Evolutionary conservation across 2,113 vertebrate species (phyloP), one percentile per base, ranked within the genome.

Genomic region (Marmota monax): DNA sequence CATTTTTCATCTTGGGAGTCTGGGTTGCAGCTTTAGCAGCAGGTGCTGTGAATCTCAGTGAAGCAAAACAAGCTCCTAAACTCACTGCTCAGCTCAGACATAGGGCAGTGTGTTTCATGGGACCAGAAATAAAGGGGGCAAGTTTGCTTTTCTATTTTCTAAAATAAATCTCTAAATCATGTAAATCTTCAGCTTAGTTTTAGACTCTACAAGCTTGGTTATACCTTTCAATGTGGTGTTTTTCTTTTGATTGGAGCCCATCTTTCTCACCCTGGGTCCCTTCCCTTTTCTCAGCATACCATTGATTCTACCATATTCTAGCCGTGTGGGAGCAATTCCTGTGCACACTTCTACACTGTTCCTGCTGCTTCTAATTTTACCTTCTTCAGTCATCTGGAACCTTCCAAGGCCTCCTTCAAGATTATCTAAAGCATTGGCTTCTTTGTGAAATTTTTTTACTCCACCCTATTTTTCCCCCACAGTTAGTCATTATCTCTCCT

Each of bases 1-100:
- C 76, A 95, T 97, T 97, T 95, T 94, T 97, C 92, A 93, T 93
- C 65, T 72, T 88, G 51, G 2, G 0, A 67, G 89, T 76, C 70
- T 79, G 70, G 48, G 80, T 84, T 91, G 86, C 78, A 94, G 78
- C 87, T 91, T 82, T 42, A 84, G 70, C 65, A 93, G 88, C 78
- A 88, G 93, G 74, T 90, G 20, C 51, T 85, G 45, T 63, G 93
- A 93, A 93, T 87, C 86, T 94, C 83, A 91, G 76, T 73, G 65
- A 94, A 87, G 83, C 67, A 42, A 93, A 92, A 76, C 58, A 61
- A 48, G 42, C n/a, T 93, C 76, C 78, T 94, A 51, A 95, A 84
- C 82, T 96, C 22, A 80, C 42, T 88, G 65, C 42, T 84, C 56
- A 79, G 83, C 16, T 39, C 82, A 23, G 27, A 20, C 86, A 80